Evolutionary conservation across 2,113 vertebrate species (phyloP).

Genomic region (Sylvicapra grimmia): DNA sequence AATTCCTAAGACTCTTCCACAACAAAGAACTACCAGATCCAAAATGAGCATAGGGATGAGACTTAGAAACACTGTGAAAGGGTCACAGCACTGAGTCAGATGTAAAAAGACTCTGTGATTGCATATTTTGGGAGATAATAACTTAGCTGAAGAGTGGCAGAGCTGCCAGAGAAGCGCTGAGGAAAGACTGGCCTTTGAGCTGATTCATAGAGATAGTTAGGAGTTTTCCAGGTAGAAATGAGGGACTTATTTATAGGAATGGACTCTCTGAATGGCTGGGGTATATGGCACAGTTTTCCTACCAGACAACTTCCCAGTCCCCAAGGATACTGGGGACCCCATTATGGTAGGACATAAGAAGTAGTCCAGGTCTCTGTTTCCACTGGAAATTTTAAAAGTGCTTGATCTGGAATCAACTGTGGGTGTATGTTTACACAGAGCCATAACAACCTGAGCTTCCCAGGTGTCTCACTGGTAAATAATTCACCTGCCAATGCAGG

Average conservation of each 20-base stretch:
- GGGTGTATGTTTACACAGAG: neutral
- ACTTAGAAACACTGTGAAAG: neutral
- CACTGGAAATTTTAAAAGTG: neutral
- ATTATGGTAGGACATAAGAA: neutral
- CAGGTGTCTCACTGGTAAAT: neutral
- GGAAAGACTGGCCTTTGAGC: neutral
- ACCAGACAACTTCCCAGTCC: neutral
- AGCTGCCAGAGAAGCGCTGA: no score
- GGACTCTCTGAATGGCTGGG: no score
- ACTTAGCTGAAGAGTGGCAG: neutral
- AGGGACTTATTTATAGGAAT: fast-evolving
- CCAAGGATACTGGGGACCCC: neutral
- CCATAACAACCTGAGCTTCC: neutral
- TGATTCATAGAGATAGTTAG: neutral
- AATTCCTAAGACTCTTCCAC: neutral
- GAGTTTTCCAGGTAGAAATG: neutral
- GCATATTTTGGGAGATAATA: neutral
- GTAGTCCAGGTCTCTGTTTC: neutral
- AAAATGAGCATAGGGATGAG: neutral
- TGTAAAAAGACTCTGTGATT: neutral
- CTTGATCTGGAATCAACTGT: neutral
- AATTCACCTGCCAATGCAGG: neutral
- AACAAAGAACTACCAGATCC: neutral
- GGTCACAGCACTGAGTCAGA: neutral
- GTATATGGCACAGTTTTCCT: neutral